Conservation (phyloP, 2,113 vertebrate genomes). For the Cinclus mexicanus region DNA sequence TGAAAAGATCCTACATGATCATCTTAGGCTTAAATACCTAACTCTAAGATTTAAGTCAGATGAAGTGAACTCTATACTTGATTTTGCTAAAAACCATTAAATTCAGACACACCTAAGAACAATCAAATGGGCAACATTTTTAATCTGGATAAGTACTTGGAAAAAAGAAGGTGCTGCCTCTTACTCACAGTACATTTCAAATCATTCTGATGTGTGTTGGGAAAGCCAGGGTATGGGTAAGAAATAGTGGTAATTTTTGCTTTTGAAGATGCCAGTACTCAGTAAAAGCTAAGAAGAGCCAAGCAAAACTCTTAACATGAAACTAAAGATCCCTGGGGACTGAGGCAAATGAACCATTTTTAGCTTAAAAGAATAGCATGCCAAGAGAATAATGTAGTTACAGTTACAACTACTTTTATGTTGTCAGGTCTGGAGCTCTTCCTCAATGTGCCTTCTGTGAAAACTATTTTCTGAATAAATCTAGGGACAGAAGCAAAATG, state of each 20-base stretch:
- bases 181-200: not conserved
- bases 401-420: not conserved
- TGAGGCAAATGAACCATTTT: constrained; percentile 31
- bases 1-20: not conserved
- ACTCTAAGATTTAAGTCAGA: not conserved
- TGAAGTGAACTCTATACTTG: not conserved
- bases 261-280: not conserved
- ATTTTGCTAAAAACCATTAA: constrained; percentile 28
- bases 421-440: constrained; percentile 25
- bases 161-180: not conserved
- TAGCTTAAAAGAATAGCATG: not conserved
- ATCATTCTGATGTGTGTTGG: not conserved
- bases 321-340: not conserved
- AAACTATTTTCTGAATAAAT: not conserved
- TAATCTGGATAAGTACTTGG: not conserved
- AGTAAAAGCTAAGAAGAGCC: not conserved
- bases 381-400: constrained; percentile 11
- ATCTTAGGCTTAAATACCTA: not conserved
- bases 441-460: not conserved
- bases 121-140: not conserved
- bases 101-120: not conserved
- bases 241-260: constrained; percentile 20
- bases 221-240: constrained; percentile 42
- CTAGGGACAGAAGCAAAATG: not conserved
- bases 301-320: constrained; percentile 22